Percentiles rank a stretch among this genome's conserved stretches.
Conservation (phyloP, 1,140 invertebrate species). For the Atopsyche davidsoni region DNA sequence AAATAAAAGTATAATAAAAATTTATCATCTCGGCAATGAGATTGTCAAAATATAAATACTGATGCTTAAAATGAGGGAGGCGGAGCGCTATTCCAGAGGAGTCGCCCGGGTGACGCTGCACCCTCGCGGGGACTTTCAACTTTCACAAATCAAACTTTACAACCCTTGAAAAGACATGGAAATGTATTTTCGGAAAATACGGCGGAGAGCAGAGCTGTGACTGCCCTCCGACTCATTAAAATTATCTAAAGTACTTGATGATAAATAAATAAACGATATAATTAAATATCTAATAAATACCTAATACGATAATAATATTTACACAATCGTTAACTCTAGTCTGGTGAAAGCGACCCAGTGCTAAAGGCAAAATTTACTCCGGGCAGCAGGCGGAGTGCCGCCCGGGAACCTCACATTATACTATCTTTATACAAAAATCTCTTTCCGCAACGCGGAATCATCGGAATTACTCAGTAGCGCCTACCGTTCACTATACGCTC, state of each 20-base stretch:
- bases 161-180: constrained; percentile 17
- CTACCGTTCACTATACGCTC: no score
- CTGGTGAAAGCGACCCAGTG: not conserved
- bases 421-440: not conserved
- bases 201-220: not conserved
- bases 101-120: no score
- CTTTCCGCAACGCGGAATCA: no score
- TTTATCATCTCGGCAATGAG: no score
- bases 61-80: no score
- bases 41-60: no score
- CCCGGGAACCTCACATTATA: no score
- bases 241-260: constrained; percentile 16
- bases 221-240: constrained; percentile 6
- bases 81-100: no score
- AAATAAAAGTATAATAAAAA: no score
- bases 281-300: constrained; percentile 30
- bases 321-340: constrained; percentile 13
- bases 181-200: constrained; percentile 23
- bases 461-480: no score
- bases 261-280: constrained; percentile 28
- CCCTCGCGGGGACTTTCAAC: not conserved
- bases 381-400: no score
- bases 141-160: constrained; percentile 7
- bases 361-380: no score
- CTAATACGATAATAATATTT: constrained; percentile 25